Evolutionary conservation across 1,140 invertebrate genomes (phyloP).

Genomic region (Diorhabda elongata): DNA sequence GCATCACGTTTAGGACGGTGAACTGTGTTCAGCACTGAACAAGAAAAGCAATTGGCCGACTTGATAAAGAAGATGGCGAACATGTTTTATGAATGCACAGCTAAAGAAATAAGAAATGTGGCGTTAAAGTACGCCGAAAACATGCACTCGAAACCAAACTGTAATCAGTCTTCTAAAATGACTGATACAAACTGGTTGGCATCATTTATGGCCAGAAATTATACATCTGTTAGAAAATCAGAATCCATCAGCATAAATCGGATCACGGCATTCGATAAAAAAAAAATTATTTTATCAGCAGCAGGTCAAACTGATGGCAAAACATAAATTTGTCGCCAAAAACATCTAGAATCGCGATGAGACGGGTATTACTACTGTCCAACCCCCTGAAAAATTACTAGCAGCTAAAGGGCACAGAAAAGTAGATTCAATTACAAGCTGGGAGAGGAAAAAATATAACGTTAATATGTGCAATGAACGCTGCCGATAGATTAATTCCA

Average conservation of each 20-base stretch:
- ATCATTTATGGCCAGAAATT: conserved; percentile 34
- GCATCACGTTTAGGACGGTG: conserved; percentile 22
- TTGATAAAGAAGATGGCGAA: conserved; percentile 23
- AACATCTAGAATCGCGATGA: conserved; percentile 21
- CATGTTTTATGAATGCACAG: conserved; percentile 26
- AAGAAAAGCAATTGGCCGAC: conserved; percentile 19
- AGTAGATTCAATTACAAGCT: conserved; percentile 15
- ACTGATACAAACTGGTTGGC: conserved; percentile 24
- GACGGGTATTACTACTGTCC: conserved; percentile 17
- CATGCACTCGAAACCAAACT: conserved; percentile 32
- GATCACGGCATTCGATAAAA: conserved; percentile 30
- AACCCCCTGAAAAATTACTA: conserved; percentile 17
- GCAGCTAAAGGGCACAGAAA: conserved; percentile 19
- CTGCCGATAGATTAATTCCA: conserved; percentile 22
- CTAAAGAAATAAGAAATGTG: conserved; percentile 20
- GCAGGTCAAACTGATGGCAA: conserved; percentile 12
- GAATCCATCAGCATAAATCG: conserved; percentile 29
- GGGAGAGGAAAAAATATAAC: conserved; percentile 25
- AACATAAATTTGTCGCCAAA: conserved; percentile 13
- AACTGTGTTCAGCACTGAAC: conserved; percentile 21
- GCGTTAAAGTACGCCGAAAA: conserved; percentile 32
- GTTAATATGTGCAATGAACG: conserved; percentile 24
- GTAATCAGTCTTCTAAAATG: conserved; percentile 32
- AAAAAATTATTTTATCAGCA: conserved; percentile 40
- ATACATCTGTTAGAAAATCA: conserved; percentile 37